phyloP scores from a whole-genome alignment of 2,888 invertebrate species.

The Gari tellinella region DNA sequence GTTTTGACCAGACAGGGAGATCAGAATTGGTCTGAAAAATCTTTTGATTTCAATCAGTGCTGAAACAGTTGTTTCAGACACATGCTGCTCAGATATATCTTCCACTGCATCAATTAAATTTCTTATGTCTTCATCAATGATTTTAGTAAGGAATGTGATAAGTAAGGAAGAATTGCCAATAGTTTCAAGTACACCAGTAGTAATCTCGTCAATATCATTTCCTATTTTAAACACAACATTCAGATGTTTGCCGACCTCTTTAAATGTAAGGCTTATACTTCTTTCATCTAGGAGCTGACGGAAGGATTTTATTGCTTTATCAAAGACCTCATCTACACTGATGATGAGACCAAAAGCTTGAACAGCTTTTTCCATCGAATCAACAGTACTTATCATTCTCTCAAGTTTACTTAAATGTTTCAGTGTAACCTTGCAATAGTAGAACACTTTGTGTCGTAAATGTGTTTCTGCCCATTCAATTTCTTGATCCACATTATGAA shows the following conservation, averaged over 20 bases:
- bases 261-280: constrained; percentile 12
- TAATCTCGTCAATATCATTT: constrained; percentile 9
- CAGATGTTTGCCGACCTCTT: constrained; percentile 28
- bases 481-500: constrained; percentile 14
- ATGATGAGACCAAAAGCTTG: constrained; percentile 6
- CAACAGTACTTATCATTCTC: constrained; percentile 5
- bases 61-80: constrained; percentile 68
- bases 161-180: constrained; percentile 36
- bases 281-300: constrained; percentile 21
- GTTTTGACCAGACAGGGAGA: neutral
- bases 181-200: constrained; percentile 18
- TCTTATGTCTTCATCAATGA: constrained; percentile 66
- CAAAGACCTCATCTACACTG: constrained; percentile 21
- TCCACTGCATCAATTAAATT: constrained; percentile 73
- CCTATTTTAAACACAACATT: constrained; percentile 31
- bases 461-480: constrained; percentile 13
- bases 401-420: constrained; percentile 7
- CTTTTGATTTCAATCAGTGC: constrained; percentile 63
- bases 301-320: constrained; percentile 44
- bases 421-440: neutral
- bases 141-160: constrained; percentile 56
- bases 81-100: constrained; percentile 69
- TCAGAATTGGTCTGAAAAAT: constrained; percentile 60
- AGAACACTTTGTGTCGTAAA: neutral
- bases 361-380: constrained; percentile 12